Base-by-base conservation (phyloP, 2,888 invertebrate species). In the Dicyrtoma fusca region DNA sequence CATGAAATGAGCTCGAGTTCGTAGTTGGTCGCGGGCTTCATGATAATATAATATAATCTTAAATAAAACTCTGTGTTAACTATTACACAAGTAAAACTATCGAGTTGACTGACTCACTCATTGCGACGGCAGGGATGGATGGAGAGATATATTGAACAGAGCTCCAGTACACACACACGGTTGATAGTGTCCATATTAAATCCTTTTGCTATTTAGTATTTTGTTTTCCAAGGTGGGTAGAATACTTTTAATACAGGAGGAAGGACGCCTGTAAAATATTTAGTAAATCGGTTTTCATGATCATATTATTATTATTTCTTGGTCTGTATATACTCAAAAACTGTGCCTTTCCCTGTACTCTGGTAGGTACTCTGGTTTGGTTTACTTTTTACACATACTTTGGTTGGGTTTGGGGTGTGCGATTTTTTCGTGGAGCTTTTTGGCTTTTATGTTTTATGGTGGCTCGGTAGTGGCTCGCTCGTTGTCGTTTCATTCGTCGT, bases 51-150 rank as follows among this genome's bases (percentile, higher is more conserved):
- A 57, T 21, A 26, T 59, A 59, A n/a, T 49, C 49, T 49, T 4
- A 34, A 34, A 34, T 34, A 34, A 34, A 13, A 19, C 17, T 26
- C n/a, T 23, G 61, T 44, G 44, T 61, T 61, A 61, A 61, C 44
- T 61, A 61, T 61, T 55, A 34, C 34, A 34, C 3, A 8, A 34
- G 34, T 34, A 5, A 34, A 61, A 61, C 44, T 61, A 61, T 61
- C 21, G 34, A 61, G 61, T 61, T 61, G 61, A 61, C 61, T 26
- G 61, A 44, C 61, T 61, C 42, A 61, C 61, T 61, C 8, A n/a
- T n/a, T n/a, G n/a, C n/a, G 59, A 59, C 59, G 26, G 17, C 3
- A 13, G 49, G 51, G 51, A 4, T 21, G 17, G 13, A 47, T 47
- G 47, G 47, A 17, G 17, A 47, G 47, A 17, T 47, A n/a, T n/a